Evolutionary conservation across 1,140 invertebrate species (phyloP), one percentile per base, ranked within the genome.

Genomic region (Araneus ventricosus): DNA sequence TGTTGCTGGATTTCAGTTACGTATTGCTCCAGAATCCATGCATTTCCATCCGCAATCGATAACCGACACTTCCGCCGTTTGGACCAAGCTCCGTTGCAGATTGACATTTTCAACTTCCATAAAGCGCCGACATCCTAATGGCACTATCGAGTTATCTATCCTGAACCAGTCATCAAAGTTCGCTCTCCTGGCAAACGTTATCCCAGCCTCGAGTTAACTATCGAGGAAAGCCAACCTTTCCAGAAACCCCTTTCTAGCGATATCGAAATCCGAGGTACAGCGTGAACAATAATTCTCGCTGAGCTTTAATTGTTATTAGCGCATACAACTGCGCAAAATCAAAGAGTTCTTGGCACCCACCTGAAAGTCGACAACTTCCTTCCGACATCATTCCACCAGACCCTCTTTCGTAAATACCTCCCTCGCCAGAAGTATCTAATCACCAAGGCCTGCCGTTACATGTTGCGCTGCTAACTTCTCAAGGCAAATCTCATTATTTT

Each of bases 401-500:
- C 20, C 59, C 30, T 52, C 61, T 63, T 88, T 88, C 86, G 57
- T n/a, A 67, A 67, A 63, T 67, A 88, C 59, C 34, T n/a, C n/a
- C 2, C 57, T 34, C 10, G 80, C 45, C 34, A 30, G 30, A 17
- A 24, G 84, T 59, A 37, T 85, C 84, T 59, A 52, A 45, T 85
- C 84, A 27, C 24, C 39, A 39, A 24, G 10, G n/a, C 88, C 20
- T 30, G 88, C 22, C 59, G n/a, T 89, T 89, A 89, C 88, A 89
- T 89, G 79, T 89, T 57, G 61, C 34, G 34, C n/a, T 37, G 41
- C 84, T 59, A 75, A 39, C 41, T 67, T 75, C 63, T 52, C 24
- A 45, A 34, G 52, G 61, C 86, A 89, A 75, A 89, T 89, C 88
- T 89, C 88, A 89, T 89, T 89, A 89, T 89, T 89, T 89, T 89